Base-by-base conservation (phyloP, 1,140 invertebrate species). In the Dreissena polymorpha region DNA sequence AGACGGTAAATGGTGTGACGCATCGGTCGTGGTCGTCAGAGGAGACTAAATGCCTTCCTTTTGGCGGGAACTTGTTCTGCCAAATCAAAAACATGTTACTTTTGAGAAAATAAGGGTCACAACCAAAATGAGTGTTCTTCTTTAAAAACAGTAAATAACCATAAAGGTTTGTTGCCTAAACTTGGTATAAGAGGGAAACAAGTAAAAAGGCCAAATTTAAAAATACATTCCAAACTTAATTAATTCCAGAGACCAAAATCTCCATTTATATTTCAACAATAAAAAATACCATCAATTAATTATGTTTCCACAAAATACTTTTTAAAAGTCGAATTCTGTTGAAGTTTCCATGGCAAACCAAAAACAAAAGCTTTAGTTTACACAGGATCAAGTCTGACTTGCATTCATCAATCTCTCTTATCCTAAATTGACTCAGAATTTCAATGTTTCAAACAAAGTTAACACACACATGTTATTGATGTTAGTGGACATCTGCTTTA, bases 171-270 rank as follows among this genome's bases (percentile, higher is more conserved):
- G 23, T 16, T 23, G 75, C 75, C 75, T 77, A 27, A 49, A 64
- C 25, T 29, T 77, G 75, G 75, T 77, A 50, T 0, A 51, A 67
- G 75, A 65, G 75, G 75, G 64, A 77, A 68, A 60, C 75, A 77
- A 16, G 16, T 68, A 51, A 65, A 77, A 53, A 77, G 75, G 75
- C 39, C 39, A 39, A 8, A 39, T 39, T 39, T 39, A 2, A 39
- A 39, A 39, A 39, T 2, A 39, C 39, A 39, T 39, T 39, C 75
- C 16, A 14, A 68, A 68, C 3, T 3, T 14, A 63, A 64, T 6
- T n/a, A 21, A 12, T 64, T 50, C 0, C 21, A 6, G 55, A 29
- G 27, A 29, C 3, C 67, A 69, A 12, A 69, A 18, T 8, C 39
- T 13, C 8, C 39, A 39, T 39, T 39, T 39, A 39, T 2, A 39